Percentiles rank a stretch among this genome's conserved stretches.
phyloP scores from a whole-genome alignment of 2,797 vertebrate species.

The Mormyrus hasselquistii region DNA sequence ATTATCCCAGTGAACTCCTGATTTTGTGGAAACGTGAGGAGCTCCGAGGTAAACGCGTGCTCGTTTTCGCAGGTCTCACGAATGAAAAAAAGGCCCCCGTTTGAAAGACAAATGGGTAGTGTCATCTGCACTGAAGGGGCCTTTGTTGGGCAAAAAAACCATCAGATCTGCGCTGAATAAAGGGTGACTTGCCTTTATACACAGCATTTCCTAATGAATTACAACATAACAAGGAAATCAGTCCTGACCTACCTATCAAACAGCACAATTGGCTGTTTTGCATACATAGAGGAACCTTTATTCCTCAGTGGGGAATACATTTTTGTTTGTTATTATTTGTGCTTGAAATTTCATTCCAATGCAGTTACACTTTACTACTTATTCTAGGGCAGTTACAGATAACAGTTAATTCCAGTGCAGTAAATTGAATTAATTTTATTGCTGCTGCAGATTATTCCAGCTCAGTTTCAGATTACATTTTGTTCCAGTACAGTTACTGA shows the following conservation, averaged over 20 bases:
- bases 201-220: conserved; percentile 61
- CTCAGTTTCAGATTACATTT: neutral
- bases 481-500: neutral
- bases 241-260: conserved; percentile 64
- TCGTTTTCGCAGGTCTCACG: conserved; percentile 29
- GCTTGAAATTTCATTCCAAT: conserved; percentile 64
- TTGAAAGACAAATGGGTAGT: conserved; percentile 69
- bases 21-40: conserved; percentile 23
- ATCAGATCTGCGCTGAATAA: conserved; percentile 54
- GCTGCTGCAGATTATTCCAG: neutral
- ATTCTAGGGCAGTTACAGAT: neutral
- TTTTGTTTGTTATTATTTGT: conserved; percentile 59
- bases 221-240: conserved; percentile 49
- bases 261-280: conserved; percentile 67
- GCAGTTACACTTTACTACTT: neutral
- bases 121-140: conserved; percentile 61
- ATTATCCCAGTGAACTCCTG: conserved; percentile 12
- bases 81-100: conserved; percentile 49
- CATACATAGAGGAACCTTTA: conserved; percentile 63
- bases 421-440: neutral
- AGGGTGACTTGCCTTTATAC: conserved; percentile 58
- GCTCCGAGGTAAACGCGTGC: conserved; percentile 34
- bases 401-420: neutral
- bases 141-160: conserved; percentile 38
- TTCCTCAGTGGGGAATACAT: conserved; percentile 58